Evolutionary conservation across 2,797 vertebrate genomes (phyloP).

Genomic region (Steatocranus sp.): DNA sequence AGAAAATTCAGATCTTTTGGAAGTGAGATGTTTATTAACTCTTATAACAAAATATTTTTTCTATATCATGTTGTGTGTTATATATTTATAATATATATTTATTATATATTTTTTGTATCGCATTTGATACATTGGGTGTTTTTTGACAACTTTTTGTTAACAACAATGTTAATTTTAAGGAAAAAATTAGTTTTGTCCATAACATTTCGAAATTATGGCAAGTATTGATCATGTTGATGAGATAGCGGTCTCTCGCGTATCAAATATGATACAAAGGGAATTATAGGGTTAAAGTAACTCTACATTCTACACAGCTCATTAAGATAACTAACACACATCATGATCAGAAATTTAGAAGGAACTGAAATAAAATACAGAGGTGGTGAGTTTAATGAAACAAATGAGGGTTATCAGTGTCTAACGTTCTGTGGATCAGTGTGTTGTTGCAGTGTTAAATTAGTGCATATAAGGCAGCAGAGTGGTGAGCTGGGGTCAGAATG

Average conservation of each 20-base stretch:
- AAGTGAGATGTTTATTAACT: not conserved
- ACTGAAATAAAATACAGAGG: not conserved
- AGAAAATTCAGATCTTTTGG: not conserved
- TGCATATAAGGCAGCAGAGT: not conserved
- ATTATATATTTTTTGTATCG: accelerated
- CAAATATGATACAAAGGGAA: not conserved
- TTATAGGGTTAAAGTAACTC: not conserved
- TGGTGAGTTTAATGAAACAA: not conserved
- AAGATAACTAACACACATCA: not conserved
- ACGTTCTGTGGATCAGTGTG: slow-evolving; percentile 21
- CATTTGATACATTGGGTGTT: not conserved
- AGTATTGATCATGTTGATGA: not conserved
- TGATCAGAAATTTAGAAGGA: not conserved
- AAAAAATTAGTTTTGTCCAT: not conserved
- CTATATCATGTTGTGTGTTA: not conserved
- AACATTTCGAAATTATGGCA: accelerated
- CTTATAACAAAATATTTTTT: accelerated
- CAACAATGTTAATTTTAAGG: not conserved
- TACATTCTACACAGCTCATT: not conserved
- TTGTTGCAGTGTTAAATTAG: not conserved
- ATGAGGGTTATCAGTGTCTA: slow-evolving; percentile 8
- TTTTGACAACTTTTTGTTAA: not conserved
- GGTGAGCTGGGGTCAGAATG: slow-evolving; percentile 1
- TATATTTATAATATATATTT: not conserved
- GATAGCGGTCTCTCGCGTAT: not conserved